Evolutionary conservation across 2,797 vertebrate species (phyloP).

Genomic region (Tolypeutes matacus): DNA sequence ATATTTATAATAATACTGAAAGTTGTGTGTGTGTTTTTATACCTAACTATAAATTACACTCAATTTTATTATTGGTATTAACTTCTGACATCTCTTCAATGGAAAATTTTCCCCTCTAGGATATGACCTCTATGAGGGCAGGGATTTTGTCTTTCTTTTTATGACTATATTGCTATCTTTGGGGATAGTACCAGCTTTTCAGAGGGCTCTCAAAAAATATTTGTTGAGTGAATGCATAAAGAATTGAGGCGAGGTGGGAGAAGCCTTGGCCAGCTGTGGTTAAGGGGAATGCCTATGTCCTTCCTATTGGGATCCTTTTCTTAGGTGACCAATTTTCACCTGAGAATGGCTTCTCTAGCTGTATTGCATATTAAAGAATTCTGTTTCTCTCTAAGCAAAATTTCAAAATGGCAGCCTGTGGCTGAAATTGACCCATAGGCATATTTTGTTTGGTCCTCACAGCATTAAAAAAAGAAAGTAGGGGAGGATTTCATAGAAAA

Average conservation of each 20-base stretch:
- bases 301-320: not conserved
- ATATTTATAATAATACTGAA: not conserved
- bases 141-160: slow-evolving; percentile 26
- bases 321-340: slow-evolving; percentile 1
- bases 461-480: not conserved
- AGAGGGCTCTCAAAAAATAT: not conserved
- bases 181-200: not conserved
- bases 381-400: not conserved
- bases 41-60: slow-evolving; percentile 29
- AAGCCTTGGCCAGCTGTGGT: not conserved
- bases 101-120: slow-evolving; percentile 12
- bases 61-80: slow-evolving; percentile 38
- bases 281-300: not conserved
- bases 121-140: not conserved
- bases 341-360: not conserved
- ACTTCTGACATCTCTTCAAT: not conserved
- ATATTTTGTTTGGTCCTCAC: not conserved
- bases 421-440: not conserved
- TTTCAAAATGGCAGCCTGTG: slow-evolving; percentile 31
- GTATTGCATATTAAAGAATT: not conserved
- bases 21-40: not conserved
- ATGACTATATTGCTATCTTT: not conserved
- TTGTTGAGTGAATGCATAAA: not conserved
- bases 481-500: not conserved
- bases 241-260: not conserved